Percentiles rank a stretch among this genome's conserved stretches.
These are phyloP conservation scores for Helicoverpa armigera DNA, from an alignment of 1,140 invertebrate species.

Conservation along the genomic window DNA sequence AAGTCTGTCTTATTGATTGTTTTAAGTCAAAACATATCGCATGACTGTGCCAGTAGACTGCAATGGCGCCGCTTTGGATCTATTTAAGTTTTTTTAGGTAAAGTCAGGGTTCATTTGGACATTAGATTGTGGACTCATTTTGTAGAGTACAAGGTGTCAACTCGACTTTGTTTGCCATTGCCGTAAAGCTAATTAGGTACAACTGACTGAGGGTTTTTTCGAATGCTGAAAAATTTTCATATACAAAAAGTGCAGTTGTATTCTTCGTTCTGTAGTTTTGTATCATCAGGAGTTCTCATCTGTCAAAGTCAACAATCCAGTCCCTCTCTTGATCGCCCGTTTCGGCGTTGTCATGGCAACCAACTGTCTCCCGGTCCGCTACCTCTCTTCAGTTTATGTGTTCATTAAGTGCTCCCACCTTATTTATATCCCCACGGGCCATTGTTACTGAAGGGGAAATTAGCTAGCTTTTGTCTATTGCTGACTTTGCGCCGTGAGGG, in stretches of 20 bases:
- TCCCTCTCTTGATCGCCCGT: conserved; percentile 12
- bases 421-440: conserved; percentile 74
- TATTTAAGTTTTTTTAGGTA: no score
- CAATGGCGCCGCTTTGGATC: conserved; percentile 11
- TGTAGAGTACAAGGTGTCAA: no score
- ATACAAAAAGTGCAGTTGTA: no score
- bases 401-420: conserved; percentile 78
- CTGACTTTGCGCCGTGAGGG: conserved; percentile 68
- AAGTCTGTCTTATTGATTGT: conserved; percentile 60
- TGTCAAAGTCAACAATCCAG: conserved; percentile 47
- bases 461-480: conserved; percentile 75
- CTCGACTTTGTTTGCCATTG: no score
- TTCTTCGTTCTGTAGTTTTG: no score
- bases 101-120: no score
- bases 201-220: no score
- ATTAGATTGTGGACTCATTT: no score
- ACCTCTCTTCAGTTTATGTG: conserved; percentile 75
- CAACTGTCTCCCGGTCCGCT: conserved; percentile 56
- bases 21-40: conserved; percentile 44
- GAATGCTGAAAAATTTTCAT: no score
- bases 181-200: no score
- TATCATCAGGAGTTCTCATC: not conserved
- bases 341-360: conserved; percentile 65
- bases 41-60: conserved; percentile 16
- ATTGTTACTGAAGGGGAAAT: conserved; percentile 72